phyloP scores from a whole-genome alignment of 2,888 invertebrate genomes.

The Macrophya annulata region DNA sequence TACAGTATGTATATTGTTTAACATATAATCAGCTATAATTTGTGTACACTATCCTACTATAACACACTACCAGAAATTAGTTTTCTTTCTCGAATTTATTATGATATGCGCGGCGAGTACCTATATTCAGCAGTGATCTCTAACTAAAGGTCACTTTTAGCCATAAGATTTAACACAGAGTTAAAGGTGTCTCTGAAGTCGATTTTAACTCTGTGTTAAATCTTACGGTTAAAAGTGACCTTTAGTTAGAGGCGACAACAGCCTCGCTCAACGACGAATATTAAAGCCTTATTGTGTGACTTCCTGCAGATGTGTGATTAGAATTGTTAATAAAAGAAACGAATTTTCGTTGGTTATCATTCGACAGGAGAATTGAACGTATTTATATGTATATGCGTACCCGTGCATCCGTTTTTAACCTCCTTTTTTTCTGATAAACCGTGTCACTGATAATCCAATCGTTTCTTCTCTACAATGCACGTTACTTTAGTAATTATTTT shows the following conservation, averaged over 20 bases:
- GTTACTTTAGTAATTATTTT: neutral
- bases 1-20: no score
- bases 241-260: no score
- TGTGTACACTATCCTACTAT: no score
- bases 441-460: neutral
- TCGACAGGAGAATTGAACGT: neutral
- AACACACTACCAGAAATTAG: neutral
- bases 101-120: neutral
- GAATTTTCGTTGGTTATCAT: neutral
- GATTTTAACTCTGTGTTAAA: no score
- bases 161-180: no score
- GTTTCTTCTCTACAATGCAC: neutral
- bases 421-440: neutral
- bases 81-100: neutral
- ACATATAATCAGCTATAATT: neutral
- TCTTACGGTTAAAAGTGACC: neutral
- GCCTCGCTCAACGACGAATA: neutral
- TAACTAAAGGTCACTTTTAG: no score
- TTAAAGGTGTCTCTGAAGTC: no score
- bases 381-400: neutral
- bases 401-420: neutral
- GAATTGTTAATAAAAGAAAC: conserved; percentile 1
- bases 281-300: conserved; percentile 9
- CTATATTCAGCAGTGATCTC: no score
- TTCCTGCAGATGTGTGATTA: conserved; percentile 18